Evolutionary conservation across 2,113 vertebrate species (phyloP).

Genomic region (Poeciliopsis turrubarensis): DNA sequence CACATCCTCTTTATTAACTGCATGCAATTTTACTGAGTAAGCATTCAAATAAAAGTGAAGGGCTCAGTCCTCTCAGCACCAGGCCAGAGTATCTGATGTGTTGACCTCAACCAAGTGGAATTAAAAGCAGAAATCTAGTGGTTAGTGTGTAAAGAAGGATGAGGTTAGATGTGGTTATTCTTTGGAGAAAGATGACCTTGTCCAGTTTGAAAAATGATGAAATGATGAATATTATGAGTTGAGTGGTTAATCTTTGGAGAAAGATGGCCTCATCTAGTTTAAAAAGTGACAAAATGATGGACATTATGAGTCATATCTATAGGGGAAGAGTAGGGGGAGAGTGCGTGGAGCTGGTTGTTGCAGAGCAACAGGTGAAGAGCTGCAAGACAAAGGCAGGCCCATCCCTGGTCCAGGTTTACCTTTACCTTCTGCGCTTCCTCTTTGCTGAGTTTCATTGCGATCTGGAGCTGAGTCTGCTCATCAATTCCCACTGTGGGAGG

Average conservation of each 20-base stretch:
- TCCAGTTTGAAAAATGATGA: slow-evolving; percentile 12
- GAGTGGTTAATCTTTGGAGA: slow-evolving; percentile 36
- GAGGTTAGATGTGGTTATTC: slow-evolving; percentile 38
- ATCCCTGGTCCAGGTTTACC: slow-evolving; percentile 27
- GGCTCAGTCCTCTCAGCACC: slow-evolving; percentile 11
- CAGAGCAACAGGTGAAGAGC: slow-evolving; percentile 26
- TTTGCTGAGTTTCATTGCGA: slow-evolving; percentile 92
- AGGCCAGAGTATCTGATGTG: slow-evolving; percentile 25
- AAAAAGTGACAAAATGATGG: slow-evolving; percentile 13
- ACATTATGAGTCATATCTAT: slow-evolving; percentile 14
- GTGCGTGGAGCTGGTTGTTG: slow-evolving; percentile 41
- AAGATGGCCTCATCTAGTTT: slow-evolving; percentile 22
- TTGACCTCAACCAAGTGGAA: slow-evolving; percentile 12
- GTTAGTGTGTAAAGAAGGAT: slow-evolving; percentile 60
- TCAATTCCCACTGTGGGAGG: slow-evolving; percentile 83
- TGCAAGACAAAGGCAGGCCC: slow-evolving; percentile 4
- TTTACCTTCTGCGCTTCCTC: slow-evolving; percentile 92
- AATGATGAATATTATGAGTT: neutral
- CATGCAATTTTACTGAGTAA: slow-evolving; percentile 47
- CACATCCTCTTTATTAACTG: slow-evolving; percentile 3
- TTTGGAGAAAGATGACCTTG: slow-evolving; percentile 27
- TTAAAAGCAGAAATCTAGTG: slow-evolving; percentile 34
- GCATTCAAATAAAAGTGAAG: slow-evolving; percentile 26
- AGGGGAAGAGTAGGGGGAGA: slow-evolving; percentile 19
- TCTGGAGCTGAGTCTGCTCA: slow-evolving; percentile 93